A percentile compares a stretch with the other conserved stretches of the same genome.
Evolutionary conservation across 2,888 invertebrate species (phyloP).

Genomic region (Ennomos erosarius): DNA sequence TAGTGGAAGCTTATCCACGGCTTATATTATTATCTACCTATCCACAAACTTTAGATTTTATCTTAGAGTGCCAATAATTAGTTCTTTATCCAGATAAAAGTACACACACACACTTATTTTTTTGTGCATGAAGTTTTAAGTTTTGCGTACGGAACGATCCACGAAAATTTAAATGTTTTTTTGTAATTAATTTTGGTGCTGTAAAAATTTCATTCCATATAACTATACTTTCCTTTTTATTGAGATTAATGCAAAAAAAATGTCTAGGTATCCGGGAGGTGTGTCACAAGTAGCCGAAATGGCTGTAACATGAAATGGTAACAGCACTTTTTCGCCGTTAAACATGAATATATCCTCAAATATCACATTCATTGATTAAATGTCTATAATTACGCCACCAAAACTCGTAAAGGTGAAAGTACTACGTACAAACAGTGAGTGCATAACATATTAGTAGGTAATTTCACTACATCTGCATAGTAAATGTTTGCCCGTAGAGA

Average conservation of each 20-base stretch:
- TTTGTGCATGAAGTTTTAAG: too few species aligned
- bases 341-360: conserved; percentile 28
- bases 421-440: conserved; percentile 40
- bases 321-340: conserved; percentile 9
- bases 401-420: conserved; percentile 52
- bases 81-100: too few species aligned
- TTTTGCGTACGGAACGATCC: too few species aligned
- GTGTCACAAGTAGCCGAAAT: conserved; percentile 14
- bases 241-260: background rate
- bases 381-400: conserved; percentile 51
- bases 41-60: too few species aligned
- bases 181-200: too few species aligned
- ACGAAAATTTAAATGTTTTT: too few species aligned
- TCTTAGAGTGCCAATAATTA: too few species aligned
- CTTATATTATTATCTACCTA: too few species aligned
- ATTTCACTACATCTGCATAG: conserved; percentile 52
- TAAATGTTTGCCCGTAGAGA: conserved; percentile 52
- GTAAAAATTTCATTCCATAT: too few species aligned
- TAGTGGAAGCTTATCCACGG: too few species aligned
- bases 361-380: conserved; percentile 46
- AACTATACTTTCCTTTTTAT: conserved; percentile 17
- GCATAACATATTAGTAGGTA: conserved; percentile 41
- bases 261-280: conserved; percentile 8
- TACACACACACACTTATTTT: too few species aligned
- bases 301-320: conserved; percentile 5